A percentile compares a stretch with the other conserved stretches of the same genome.
Conservation (phyloP, 1,140 invertebrate species). For the Bursaphelenchus mucronatus region DNA sequence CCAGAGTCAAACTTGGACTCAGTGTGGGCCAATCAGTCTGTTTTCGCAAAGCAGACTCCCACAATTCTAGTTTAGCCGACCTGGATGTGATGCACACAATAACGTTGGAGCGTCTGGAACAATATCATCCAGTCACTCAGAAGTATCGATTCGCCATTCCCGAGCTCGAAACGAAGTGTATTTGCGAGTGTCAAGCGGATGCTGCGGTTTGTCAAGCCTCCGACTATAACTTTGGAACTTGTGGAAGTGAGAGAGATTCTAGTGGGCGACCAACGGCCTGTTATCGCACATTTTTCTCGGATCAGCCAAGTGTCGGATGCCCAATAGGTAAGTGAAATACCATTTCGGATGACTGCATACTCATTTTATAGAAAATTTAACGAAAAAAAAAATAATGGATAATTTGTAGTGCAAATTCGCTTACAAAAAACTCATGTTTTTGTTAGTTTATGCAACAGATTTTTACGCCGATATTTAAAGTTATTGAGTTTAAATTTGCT, state of each 20-base stretch:
- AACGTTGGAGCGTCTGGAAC: constrained; percentile 36
- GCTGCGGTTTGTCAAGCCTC: constrained; percentile 33
- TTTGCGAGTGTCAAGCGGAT: constrained; percentile 41
- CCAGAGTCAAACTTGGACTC: constrained; percentile 22
- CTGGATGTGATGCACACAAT: constrained; percentile 34
- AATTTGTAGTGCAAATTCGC: too few relatives aligned
- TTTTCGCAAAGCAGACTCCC: constrained; percentile 22
- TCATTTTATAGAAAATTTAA: too few relatives aligned
- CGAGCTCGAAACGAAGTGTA: constrained; percentile 42
- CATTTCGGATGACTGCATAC: too few relatives aligned
- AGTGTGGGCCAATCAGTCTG: constrained; percentile 43
- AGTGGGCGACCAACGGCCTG: constrained; percentile 10
- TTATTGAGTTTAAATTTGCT: too few relatives aligned
- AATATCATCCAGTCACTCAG: constrained; percentile 46
- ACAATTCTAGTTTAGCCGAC: not conserved
- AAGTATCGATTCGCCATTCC: constrained; percentile 45
- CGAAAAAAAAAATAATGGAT: too few relatives aligned
- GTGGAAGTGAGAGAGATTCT: not conserved
- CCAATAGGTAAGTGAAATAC: not conserved
- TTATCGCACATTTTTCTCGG: constrained; percentile 31
- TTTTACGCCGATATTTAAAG: too few relatives aligned
- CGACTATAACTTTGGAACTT: constrained; percentile 34
- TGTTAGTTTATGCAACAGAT: too few relatives aligned
- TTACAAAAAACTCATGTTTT: too few relatives aligned
- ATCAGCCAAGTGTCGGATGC: constrained; percentile 25